Conservation (phyloP, 2,113 vertebrate genomes). For the Illadopsis cleaveri region DNA sequence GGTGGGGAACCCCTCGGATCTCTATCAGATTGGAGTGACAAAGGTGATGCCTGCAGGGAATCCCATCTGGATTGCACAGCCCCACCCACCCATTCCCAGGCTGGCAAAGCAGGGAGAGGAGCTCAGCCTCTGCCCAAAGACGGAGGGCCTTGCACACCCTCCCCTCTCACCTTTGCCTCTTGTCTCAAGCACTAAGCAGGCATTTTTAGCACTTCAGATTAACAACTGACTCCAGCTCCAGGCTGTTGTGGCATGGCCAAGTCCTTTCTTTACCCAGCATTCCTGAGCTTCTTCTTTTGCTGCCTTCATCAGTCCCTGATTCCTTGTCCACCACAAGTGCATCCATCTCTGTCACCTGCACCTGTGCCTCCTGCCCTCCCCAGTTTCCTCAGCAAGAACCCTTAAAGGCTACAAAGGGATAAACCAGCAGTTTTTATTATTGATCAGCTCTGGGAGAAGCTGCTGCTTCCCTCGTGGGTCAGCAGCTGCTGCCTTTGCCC, state of each 20-base stretch:
- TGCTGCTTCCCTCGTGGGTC: not conserved
- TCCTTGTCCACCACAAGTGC: not conserved
- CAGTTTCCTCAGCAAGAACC: not conserved
- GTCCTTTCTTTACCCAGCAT: not conserved
- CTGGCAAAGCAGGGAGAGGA: not conserved
- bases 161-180: not conserved
- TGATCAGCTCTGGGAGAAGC: not conserved
- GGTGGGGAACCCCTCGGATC: slow-evolving; percentile 69
- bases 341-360: not conserved
- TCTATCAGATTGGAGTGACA: slow-evolving; percentile 85
- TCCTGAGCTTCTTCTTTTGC: not conserved
- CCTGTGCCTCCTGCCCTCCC: not conserved
- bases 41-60: slow-evolving; percentile 75
- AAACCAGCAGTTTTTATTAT: not conserved
- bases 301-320: not conserved
- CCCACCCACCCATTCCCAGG: not conserved
- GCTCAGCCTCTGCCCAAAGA: not conserved
- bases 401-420: not conserved
- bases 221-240: not conserved
- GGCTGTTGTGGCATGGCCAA: not conserved
- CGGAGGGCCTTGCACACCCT: not conserved
- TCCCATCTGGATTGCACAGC: not conserved
- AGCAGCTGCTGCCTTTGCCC: not conserved
- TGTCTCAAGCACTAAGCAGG: not conserved
- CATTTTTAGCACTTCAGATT: not conserved